Evolutionary conservation across 2,888 invertebrate species (phyloP).

Genomic region (Cataglyphis altisquamis): DNA sequence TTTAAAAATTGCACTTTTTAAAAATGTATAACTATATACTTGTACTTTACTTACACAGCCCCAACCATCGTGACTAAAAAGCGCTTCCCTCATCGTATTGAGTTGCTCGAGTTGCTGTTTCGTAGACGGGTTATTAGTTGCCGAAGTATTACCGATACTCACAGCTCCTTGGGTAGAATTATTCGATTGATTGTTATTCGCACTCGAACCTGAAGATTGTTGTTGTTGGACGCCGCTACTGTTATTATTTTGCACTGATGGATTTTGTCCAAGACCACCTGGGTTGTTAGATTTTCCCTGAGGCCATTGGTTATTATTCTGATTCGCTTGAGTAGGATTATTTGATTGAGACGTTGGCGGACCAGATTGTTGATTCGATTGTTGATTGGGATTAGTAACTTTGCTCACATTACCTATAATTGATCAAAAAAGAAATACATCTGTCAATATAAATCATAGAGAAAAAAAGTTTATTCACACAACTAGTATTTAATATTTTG

Average conservation of each 20-base stretch:
- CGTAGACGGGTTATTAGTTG: conserved; percentile 89
- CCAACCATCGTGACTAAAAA: conserved; percentile 97
- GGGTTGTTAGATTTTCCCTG: conserved; percentile 83
- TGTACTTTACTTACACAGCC: conserved; percentile 91
- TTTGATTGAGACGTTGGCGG: conserved; percentile 86
- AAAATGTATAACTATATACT: not conserved
- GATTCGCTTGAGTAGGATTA: conserved; percentile 83
- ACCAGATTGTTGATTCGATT: conserved; percentile 86
- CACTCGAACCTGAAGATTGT: conserved; percentile 79
- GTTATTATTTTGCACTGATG: conserved; percentile 83
- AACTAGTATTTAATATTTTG: not conserved
- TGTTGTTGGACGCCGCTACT: conserved; percentile 79
- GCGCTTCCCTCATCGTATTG: conserved; percentile 96
- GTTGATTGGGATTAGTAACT: conserved; percentile 86
- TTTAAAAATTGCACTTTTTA: not conserved
- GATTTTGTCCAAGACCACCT: conserved; percentile 80
- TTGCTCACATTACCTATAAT: conserved; percentile 83
- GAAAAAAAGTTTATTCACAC: not conserved
- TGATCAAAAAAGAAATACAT: not conserved
- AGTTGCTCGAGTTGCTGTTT: conserved; percentile 95
- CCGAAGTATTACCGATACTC: conserved; percentile 83
- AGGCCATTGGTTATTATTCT: conserved; percentile 82
- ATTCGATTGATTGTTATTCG: conserved; percentile 83
- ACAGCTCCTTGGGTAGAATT: conserved; percentile 79
- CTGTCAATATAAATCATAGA: not conserved